These are phyloP conservation scores for Aldrovandia affinis DNA, from an alignment of 2,797 vertebrate species.

Conservation along the genomic window DNA sequence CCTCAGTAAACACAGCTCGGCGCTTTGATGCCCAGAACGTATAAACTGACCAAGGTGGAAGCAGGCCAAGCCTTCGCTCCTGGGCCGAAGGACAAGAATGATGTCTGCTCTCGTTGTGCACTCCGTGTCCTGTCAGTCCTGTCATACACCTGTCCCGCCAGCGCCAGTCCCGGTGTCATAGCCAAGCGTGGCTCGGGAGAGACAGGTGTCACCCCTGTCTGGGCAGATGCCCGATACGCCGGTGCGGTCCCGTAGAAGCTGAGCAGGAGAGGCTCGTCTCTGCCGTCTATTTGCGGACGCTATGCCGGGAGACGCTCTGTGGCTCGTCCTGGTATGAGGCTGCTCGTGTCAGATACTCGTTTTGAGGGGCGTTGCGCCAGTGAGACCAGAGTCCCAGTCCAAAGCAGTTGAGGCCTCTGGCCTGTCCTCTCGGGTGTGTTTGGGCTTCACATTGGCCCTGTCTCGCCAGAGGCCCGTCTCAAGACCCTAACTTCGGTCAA, in stretches of 20 bases:
- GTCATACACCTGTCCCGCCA: background rate
- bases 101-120: background rate
- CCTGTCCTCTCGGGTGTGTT: background rate
- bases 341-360: background rate
- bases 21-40: background rate
- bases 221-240: background rate
- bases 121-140: background rate
- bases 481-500: background rate
- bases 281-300: background rate
- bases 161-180: background rate
- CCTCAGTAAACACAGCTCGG: background rate
- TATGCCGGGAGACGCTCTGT: background rate
- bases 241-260: background rate
- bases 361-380: background rate
- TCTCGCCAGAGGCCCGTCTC: conserved; percentile 2
- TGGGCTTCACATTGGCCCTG: background rate
- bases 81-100: background rate
- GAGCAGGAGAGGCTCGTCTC: background rate
- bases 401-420: background rate
- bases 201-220: conserved; percentile 1
- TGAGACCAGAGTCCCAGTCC: background rate
- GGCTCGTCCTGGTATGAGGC: background rate
- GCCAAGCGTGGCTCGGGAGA: background rate
- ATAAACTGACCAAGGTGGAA: background rate
- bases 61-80: background rate